phyloP scores from a whole-genome alignment of 2,113 vertebrate genomes.

The Passerina amoena region DNA sequence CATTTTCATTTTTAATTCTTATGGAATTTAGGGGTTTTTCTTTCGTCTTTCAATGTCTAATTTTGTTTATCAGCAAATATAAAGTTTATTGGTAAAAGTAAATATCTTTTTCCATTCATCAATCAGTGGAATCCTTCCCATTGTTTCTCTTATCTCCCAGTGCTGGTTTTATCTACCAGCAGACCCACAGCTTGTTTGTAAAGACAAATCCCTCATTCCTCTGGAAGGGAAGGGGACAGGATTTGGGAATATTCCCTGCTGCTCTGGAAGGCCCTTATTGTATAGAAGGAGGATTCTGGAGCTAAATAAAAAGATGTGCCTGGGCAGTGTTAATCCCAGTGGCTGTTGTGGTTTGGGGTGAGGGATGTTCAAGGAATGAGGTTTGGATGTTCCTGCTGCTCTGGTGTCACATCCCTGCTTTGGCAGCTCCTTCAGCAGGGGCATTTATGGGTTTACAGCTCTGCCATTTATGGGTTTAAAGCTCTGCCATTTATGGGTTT shows the following conservation, averaged over 20 bases:
- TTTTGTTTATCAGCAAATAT: too few relatives aligned
- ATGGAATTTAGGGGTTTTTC: too few relatives aligned
- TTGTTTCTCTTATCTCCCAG: too few relatives aligned
- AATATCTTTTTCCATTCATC: too few relatives aligned
- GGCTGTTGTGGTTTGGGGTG: background rate
- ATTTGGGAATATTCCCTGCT: background rate
- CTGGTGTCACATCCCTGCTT: background rate
- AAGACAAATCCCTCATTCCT: too few relatives aligned
- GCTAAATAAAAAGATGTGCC: background rate
- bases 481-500: background rate
- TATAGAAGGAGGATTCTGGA: background rate
- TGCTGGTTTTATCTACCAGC: too few relatives aligned
- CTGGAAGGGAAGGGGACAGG: background rate
- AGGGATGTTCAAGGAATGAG: accelerated
- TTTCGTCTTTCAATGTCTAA: too few relatives aligned
- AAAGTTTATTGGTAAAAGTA: too few relatives aligned
- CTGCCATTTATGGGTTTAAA: background rate
- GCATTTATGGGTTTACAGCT: background rate
- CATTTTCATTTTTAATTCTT: too few relatives aligned
- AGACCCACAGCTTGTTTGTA: too few relatives aligned
- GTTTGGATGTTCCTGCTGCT: background rate
- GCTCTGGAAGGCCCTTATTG: background rate
- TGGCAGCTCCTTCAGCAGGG: background rate
- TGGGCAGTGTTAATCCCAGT: accelerated
- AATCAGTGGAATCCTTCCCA: too few relatives aligned